phyloP scores from a whole-genome alignment of 1,140 invertebrate species.

The Bicyclus anynana region DNA sequence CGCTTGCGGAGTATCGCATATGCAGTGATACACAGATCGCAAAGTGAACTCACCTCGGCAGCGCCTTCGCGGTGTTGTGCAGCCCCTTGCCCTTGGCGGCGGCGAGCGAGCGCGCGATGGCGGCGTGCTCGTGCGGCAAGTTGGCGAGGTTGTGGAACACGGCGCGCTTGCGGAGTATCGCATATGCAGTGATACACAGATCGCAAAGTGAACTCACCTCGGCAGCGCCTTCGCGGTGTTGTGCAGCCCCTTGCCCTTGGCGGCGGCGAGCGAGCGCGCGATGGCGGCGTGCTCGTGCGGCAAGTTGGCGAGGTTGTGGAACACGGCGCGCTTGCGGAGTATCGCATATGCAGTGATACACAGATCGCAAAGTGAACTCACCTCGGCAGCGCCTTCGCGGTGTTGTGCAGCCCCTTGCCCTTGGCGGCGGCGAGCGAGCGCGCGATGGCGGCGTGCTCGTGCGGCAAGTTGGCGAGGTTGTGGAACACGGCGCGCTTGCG shows the following conservation, averaged over 20 bases:
- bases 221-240: conserved; percentile 27
- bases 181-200: too few species aligned
- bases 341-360: conserved; percentile 92
- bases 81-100: conserved; percentile 24
- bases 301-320: conserved; percentile 97
- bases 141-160: conserved; percentile 98
- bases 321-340: conserved; percentile 97
- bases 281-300: conserved; percentile 78
- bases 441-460: too few species aligned
- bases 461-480: too few species aligned
- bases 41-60: too few species aligned
- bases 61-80: conserved; percentile 14
- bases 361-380: too few species aligned
- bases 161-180: conserved; percentile 97
- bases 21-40: too few species aligned
- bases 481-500: too few species aligned
- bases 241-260: conserved; percentile 18
- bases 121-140: conserved; percentile 93
- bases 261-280: conserved; percentile 83
- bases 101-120: conserved; percentile 89
- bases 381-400: too few species aligned
- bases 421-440: too few species aligned
- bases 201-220: conserved; percentile 97
- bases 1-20: too few species aligned
- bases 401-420: too few species aligned